These are phyloP conservation scores for Drosophila lini DNA, from an alignment of 1,140 invertebrate species.

Conservation along the genomic window DNA sequence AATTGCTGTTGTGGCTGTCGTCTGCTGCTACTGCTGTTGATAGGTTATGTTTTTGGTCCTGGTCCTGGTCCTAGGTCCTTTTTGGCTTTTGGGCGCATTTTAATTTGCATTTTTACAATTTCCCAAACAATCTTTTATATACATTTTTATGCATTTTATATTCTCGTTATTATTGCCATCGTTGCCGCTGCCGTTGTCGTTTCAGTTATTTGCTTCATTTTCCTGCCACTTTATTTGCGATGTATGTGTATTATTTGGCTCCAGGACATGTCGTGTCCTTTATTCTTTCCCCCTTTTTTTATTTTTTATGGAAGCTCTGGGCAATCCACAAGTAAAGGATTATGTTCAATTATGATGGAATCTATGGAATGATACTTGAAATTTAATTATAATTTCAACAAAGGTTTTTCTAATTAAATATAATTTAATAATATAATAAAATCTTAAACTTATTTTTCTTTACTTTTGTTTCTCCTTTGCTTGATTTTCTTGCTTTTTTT, in stretches of 20 bases:
- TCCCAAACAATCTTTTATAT: constrained; percentile 28
- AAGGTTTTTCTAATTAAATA: too few species aligned
- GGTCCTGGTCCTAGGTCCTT: constrained; percentile 6
- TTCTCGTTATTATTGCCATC: constrained; percentile 32
- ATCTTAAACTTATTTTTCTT: too few species aligned
- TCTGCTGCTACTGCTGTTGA: constrained; percentile 7
- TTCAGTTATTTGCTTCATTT: constrained; percentile 17
- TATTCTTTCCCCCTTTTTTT: not conserved
- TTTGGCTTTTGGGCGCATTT: constrained; percentile 52
- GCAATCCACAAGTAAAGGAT: not conserved
- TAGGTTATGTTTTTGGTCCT: constrained; percentile 21
- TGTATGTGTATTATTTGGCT: constrained; percentile 15
- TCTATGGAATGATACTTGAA: not conserved
- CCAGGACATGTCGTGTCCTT: constrained; percentile 14
- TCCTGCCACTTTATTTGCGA: constrained; percentile 19
- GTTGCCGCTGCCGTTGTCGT: constrained; percentile 20
- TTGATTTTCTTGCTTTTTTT: too few species aligned
- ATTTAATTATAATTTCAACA: too few species aligned
- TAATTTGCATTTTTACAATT: constrained; percentile 56
- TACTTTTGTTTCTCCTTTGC: too few species aligned
- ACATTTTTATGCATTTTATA: constrained; percentile 48
- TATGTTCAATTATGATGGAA: not conserved
- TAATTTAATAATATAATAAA: too few species aligned
- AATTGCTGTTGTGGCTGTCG: constrained; percentile 18
- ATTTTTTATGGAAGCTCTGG: not conserved